Percentiles rank a stretch among this genome's conserved stretches.
Conservation (phyloP, 2,113 vertebrate genomes). For the Menidia beryllina region DNA sequence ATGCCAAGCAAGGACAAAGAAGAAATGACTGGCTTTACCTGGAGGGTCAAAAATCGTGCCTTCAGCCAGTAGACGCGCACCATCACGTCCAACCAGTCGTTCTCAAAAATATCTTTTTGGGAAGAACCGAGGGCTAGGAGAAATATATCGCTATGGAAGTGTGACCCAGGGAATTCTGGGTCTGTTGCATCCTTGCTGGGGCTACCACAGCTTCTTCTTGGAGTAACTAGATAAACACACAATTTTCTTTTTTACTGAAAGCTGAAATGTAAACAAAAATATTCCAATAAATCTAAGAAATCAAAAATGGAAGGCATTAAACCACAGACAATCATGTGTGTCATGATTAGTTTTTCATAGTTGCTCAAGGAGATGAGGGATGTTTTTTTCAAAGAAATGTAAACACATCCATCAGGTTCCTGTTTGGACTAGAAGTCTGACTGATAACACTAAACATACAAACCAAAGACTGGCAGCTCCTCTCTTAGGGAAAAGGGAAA, state of each 20-base stretch:
- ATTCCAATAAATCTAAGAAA: too few species aligned
- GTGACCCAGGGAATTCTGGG: slow-evolving; percentile 87
- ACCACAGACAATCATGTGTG: too few species aligned
- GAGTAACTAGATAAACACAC: slow-evolving; percentile 83
- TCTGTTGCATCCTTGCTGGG: slow-evolving; percentile 82
- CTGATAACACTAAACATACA: too few species aligned
- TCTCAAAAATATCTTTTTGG: slow-evolving; percentile 90
- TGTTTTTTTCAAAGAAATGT: too few species aligned
- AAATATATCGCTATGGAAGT: slow-evolving; percentile 91
- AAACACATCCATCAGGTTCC: too few species aligned
- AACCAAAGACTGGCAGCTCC: background rate
- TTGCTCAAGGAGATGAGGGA: too few species aligned
- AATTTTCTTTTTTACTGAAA: background rate
- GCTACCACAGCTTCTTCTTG: slow-evolving; percentile 82
- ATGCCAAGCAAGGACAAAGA: background rate
- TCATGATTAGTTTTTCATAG: too few species aligned
- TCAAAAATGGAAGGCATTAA: too few species aligned
- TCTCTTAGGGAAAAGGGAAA: too few species aligned
- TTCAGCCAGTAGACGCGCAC: slow-evolving; percentile 95
- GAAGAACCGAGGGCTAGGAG: slow-evolving; percentile 91
- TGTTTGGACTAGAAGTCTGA: too few species aligned
- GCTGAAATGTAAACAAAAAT: background rate
- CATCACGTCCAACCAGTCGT: slow-evolving; percentile 90
- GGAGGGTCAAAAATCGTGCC: slow-evolving; percentile 90
- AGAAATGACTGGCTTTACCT: slow-evolving; percentile 78